Percentiles rank a stretch among this genome's conserved stretches.
Conservation (phyloP, 2,113 vertebrate genomes). For the Accipiter virgatus region DNA sequence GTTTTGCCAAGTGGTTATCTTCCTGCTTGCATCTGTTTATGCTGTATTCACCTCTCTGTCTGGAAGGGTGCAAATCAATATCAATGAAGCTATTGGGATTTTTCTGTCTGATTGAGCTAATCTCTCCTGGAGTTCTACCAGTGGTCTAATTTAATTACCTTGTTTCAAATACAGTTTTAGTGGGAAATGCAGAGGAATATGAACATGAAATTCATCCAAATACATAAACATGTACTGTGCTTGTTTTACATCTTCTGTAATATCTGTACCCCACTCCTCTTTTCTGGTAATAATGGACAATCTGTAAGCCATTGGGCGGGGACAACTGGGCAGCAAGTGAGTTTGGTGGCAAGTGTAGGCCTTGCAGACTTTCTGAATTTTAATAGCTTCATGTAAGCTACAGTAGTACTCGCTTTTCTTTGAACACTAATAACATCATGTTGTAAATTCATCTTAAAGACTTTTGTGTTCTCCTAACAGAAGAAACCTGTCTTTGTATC, state of each 20-base stretch:
- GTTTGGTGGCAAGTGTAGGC: neutral
- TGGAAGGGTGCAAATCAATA: neutral
- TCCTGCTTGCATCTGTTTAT: neutral
- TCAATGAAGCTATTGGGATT: neutral
- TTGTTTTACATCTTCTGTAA: neutral
- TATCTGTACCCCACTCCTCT: neutral
- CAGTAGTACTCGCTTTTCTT: neutral
- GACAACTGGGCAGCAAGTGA: neutral
- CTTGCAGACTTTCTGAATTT: neutral
- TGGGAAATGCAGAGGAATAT: neutral
- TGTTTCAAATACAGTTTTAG: neutral
- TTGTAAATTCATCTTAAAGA: neutral
- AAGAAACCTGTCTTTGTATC: neutral
- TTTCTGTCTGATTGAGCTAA: neutral
- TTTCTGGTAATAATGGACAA: neutral
- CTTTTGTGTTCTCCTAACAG: neutral
- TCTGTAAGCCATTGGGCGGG: neutral
- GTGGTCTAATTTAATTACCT: neutral
- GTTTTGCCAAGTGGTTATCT: conserved; percentile 26
- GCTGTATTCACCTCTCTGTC: neutral
- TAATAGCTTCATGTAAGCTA: neutral
- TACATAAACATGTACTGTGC: neutral
- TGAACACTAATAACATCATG: neutral
- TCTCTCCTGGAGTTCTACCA: neutral
- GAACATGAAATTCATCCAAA: neutral